Percentiles rank a stretch among this genome's conserved stretches.
phyloP scores from a whole-genome alignment of 1,140 invertebrate species.

The Hermetia illucens region DNA sequence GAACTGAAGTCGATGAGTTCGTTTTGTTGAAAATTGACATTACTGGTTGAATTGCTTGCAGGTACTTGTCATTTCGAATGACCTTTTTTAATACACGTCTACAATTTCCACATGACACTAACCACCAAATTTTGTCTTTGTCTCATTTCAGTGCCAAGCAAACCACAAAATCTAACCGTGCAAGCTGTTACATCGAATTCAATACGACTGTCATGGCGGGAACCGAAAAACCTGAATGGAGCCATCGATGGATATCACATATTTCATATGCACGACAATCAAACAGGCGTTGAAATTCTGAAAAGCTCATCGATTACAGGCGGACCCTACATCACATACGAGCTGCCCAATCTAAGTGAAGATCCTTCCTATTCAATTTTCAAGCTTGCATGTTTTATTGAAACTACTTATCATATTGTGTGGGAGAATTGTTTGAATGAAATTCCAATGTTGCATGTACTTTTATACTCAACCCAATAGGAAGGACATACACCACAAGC shows the following conservation, averaged over 20 bases:
- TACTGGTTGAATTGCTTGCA: no score
- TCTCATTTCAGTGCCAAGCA: conserved; percentile 54
- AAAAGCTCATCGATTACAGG: conserved; percentile 33
- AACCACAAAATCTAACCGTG: conserved; percentile 64
- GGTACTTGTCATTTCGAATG: no score
- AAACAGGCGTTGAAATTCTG: conserved; percentile 44
- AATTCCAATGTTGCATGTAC: no score
- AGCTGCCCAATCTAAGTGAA: conserved; percentile 47
- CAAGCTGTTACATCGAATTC: conserved; percentile 57
- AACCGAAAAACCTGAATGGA: conserved; percentile 57
- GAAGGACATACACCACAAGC: no score
- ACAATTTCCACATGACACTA: no score
- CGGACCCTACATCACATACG: conserved; percentile 35
- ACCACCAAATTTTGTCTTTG: conserved; percentile 9
- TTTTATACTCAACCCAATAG: no score
- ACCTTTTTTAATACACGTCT: no score
- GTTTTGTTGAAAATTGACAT: no score
- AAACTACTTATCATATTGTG: no score
- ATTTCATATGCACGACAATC: conserved; percentile 53
- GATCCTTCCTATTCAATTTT: conserved; percentile 10
- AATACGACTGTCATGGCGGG: conserved; percentile 64
- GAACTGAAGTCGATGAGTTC: no score
- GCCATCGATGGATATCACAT: conserved; percentile 54
- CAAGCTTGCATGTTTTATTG: background rate
- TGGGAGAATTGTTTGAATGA: no score